Base-by-base conservation (phyloP, 35 echinoderm and acorn worm species). In the Stichopus chloronotus region DNA sequence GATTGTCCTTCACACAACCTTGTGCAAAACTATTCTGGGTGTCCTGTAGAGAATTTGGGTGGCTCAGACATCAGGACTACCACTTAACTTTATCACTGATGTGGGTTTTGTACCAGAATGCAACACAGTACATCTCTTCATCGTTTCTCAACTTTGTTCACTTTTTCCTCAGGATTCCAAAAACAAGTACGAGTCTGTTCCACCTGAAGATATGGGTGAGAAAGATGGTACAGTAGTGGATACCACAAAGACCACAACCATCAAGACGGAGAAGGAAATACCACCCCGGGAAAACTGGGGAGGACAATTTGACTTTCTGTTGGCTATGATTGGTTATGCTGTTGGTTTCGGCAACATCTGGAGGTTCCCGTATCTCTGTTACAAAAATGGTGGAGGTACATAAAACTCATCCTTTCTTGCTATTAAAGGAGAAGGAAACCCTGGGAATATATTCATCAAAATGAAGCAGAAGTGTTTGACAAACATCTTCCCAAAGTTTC, bases 301-400 rank as follows among this genome's bases (percentile, higher is more conserved):
- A n/a, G 76, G 76, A n/a, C 69, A 65, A 22, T 78, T 78, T 58
- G 90, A 91, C 63, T 91, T 91, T 12, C 90, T 91, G 16, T 56
- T 91, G 12, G 69, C 90, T 79, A 91, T 91, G 90, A 91, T 91
- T n/a, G 90, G 90, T 4, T 91, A 91, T 79, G 69, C 71, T 9
- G 90, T 91, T 22, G 90, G 90, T 9, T 91, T 91, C 78, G 90
- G 90, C 54, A 91, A 91, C 76, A 91, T 91, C 22, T 91, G 90
- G 90, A 53, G 90, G 8, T 91, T 91, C 63, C 90, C 90, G 5
- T 91, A 91, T 72, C 74, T 91, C 16, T 91, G 90, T 72, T 91
- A 91, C 72, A 91, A 91, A 20, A 91, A 91, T 79, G 90, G 90
- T 6, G 90, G 90, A 91, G 90, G 90, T 91, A 78, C 56, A 5